These are phyloP conservation scores for Melieria picta DNA, from an alignment of 2,888 invertebrate genomes.

Conservation along the genomic window DNA sequence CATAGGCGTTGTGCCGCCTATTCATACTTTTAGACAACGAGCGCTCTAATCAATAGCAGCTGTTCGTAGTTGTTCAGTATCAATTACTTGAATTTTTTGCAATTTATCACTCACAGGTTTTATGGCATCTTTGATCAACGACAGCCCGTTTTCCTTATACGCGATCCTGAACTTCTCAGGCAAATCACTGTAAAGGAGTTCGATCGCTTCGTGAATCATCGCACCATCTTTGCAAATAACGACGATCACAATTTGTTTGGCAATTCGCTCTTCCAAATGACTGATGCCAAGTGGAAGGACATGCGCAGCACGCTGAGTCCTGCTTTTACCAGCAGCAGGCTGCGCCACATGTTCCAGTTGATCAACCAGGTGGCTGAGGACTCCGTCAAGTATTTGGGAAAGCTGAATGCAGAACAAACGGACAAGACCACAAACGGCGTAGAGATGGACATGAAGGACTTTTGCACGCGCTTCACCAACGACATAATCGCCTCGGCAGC, in stretches of 20 bases:
- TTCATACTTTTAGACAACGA: no score
- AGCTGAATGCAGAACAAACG: slow-evolving; percentile 26
- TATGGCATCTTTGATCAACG: slow-evolving; percentile 67
- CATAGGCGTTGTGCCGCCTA: no score
- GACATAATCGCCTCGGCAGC: slow-evolving; percentile 68
- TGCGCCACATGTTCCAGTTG: slow-evolving; percentile 65
- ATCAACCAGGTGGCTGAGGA: slow-evolving; percentile 61
- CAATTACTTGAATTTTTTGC: no score
- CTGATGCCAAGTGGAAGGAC: slow-evolving; percentile 65
- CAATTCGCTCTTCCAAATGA: slow-evolving; percentile 66
- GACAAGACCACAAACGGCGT: slow-evolving; percentile 37
- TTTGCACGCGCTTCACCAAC: slow-evolving; percentile 59
- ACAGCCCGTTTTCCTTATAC: slow-evolving; percentile 64
- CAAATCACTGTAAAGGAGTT: slow-evolving; percentile 70
- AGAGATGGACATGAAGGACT: slow-evolving; percentile 64
- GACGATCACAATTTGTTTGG: slow-evolving; percentile 62
- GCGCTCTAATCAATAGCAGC: no score
- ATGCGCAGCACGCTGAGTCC: slow-evolving; percentile 67
- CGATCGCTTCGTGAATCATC: slow-evolving; percentile 69
- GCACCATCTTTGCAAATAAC: slow-evolving; percentile 62
- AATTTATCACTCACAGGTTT: slow-evolving; percentile 57
- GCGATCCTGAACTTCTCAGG: slow-evolving; percentile 70
- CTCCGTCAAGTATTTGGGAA: slow-evolving; percentile 48
- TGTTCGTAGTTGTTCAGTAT: no score
- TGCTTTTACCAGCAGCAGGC: slow-evolving; percentile 67